Percentiles rank a stretch among this genome's conserved stretches.
phyloP scores from a whole-genome alignment of 2,888 invertebrate genomes.

The Tholera decimalis region DNA sequence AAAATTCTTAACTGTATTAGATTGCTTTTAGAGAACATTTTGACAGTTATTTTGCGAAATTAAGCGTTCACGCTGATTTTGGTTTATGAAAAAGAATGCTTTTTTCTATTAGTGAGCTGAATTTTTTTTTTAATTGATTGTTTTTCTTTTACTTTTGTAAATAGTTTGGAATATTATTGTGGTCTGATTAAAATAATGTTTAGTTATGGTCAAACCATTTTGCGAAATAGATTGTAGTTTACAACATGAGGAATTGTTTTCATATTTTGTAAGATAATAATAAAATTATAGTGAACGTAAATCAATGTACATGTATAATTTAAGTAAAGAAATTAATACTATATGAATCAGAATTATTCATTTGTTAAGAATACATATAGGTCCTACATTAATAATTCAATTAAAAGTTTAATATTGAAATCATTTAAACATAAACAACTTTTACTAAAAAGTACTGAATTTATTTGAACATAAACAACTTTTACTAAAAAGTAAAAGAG shows the following conservation, averaged over 20 bases:
- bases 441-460: too few species aligned
- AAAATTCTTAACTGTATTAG: conserved; percentile 52
- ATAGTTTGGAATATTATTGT: conserved; percentile 50
- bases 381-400: too few species aligned
- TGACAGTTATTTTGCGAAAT: conserved; percentile 66
- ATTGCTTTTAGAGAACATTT: conserved; percentile 59
- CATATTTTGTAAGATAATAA: background rate
- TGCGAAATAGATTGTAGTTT: background rate
- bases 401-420: too few species aligned
- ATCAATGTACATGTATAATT: too few species aligned
- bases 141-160: conserved; percentile 23
- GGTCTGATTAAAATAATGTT: conserved; percentile 12
- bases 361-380: too few species aligned
- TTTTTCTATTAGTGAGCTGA: conserved; percentile 67
- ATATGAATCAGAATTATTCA: too few species aligned
- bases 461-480: too few species aligned
- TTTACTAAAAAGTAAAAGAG: background rate
- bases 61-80: conserved; percentile 51
- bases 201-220: background rate
- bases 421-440: too few species aligned
- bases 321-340: too few species aligned
- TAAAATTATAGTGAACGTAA: too few species aligned
- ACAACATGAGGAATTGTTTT: background rate
- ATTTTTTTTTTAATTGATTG: conserved; percentile 40
- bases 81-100: conserved; percentile 59